Base-by-base conservation (phyloP, 2,113 vertebrate species). In the Turdus rufiventris region DNA sequence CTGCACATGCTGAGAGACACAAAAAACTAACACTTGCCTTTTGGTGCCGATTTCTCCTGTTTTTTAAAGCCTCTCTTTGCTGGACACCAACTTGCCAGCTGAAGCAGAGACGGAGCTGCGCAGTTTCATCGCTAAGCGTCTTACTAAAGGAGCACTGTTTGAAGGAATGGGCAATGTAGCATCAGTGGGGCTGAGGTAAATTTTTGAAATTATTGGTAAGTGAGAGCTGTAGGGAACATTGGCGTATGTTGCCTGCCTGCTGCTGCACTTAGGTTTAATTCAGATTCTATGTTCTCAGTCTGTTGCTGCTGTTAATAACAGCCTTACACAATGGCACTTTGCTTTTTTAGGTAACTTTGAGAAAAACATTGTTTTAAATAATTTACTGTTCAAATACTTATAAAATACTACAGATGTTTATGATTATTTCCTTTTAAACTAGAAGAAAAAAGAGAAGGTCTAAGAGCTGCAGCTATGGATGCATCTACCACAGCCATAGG, bases 161-260 rank as follows among this genome's bases (percentile, higher is more conserved):
- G 99, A 99, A 91, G 99, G 99, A 24, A 99, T 99, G 98, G 99
- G 99, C 47, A 99, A 98, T 80, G 99, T 99, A 50, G 98, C 98
- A 26, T 98, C 99, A 5, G 98, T 99, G 95, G 99, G 98, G 48
- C 98, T 99, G 84, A 99, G 98, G 99, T 99, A 97, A 97, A 91
- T 81, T 38, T 88, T 68, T 60, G 56, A 58, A 65, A 68, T 89
- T 78, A 60, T 65, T 93, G 79, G 66, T 80, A 79, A 79, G 87
- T 76, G 53, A 82, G 91, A 96, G 47, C 48, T 56, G 63, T 54
- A 50, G 85, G 85, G 87, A 96, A 40, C 51, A 48, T 10, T 50
- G 67, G n/a, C 78, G 36, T 18, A 54, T 61, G 51, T 85, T 94
- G 48, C 51, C 31, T 48, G 19, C 48, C 67, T 67, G 24, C 50